A percentile compares a stretch with the other conserved stretches of the same genome.
Conservation (phyloP, 2,797 vertebrate species). For the Clarias fuscus region DNA sequence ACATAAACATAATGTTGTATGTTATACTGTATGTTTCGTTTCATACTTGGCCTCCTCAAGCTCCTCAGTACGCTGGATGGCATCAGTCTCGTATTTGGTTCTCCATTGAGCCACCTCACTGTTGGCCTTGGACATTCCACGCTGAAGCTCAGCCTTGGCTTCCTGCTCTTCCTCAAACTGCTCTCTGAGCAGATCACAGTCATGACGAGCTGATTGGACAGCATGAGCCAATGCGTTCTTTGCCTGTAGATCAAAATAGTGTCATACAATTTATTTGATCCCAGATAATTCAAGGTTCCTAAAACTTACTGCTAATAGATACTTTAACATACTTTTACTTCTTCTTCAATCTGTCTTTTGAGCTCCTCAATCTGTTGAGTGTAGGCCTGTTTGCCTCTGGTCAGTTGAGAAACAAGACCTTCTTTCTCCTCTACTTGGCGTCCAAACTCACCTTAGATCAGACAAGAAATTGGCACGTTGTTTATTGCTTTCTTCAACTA, state of each 20-base stretch:
- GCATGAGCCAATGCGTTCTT: constrained; percentile 82
- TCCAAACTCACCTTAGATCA: constrained; percentile 31
- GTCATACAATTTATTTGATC: neutral
- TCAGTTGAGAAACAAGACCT: constrained; percentile 83
- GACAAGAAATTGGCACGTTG: neutral
- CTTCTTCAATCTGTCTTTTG: constrained; percentile 83
- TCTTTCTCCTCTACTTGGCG: constrained; percentile 41
- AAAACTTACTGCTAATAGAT: neutral
- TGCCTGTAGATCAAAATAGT: constrained; percentile 57
- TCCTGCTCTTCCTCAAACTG: no score
- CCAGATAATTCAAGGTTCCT: neutral
- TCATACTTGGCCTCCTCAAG: no score
- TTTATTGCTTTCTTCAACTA: neutral
- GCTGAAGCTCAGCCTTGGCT: no score
- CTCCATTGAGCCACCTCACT: no score
- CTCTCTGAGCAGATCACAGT: constrained; percentile 44
- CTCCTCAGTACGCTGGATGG: no score
- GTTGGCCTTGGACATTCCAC: no score
- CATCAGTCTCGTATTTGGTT: no score
- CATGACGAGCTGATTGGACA: constrained; percentile 78
- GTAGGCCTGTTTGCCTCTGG: constrained; percentile 86
- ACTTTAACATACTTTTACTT: constrained; percentile 65
- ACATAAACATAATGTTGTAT: no score
- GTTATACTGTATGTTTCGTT: no score
- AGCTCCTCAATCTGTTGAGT: constrained; percentile 90